Evolutionary conservation across 2,113 vertebrate species (phyloP), one percentile per base, ranked within the genome.

Genomic region (Lota lota): DNA sequence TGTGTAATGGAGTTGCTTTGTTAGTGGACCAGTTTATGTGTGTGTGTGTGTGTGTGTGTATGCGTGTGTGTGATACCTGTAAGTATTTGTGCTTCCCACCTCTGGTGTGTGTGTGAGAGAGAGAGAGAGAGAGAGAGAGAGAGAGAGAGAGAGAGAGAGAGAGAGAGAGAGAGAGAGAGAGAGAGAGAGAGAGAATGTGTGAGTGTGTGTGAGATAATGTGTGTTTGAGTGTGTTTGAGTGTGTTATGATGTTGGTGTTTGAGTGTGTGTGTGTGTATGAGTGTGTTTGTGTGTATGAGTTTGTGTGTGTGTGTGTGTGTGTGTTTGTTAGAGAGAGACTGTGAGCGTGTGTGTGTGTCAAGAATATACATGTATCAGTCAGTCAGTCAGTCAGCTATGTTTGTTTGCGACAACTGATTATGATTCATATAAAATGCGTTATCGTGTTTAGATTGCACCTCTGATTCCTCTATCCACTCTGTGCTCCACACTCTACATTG

Each of bases 361-460:
- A 56, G 4, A 56, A n/a, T 56, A 56, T 56, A 6, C 53, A 2
- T 76, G 74, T 74, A 66, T 76, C 75, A 69, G 73, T 60, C 73
- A 83, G 77, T 65, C 64, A 76, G 72, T 54, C 33, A 70, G 15
- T 80, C 76, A 74, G 69, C 64, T 78, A 77, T 82, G 79, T 88
- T 77, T 79, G 67, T 82, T 67, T 71, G 79, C 77, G 54, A 10
- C 58, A 64, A 83, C 66, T 84, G 85, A 83, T 87, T 73, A 69
- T 73, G 78, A 72, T 64, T 64, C 62, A 63, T 77, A 75, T 51
- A 64, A 69, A 80, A 65, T 64, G n/a, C 1, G 17, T 76, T 77
- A 79, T 82, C 83, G 75, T 83, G 77, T 82, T 85, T 80, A 70
- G 22, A 65, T 64, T 65, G 75, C 78, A 66, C 54, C 68, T 50